Evolutionary conservation across 1,140 invertebrate genomes (phyloP), one percentile per base, ranked within the genome.

Genomic region (Drosophila quadrilineata): DNA sequence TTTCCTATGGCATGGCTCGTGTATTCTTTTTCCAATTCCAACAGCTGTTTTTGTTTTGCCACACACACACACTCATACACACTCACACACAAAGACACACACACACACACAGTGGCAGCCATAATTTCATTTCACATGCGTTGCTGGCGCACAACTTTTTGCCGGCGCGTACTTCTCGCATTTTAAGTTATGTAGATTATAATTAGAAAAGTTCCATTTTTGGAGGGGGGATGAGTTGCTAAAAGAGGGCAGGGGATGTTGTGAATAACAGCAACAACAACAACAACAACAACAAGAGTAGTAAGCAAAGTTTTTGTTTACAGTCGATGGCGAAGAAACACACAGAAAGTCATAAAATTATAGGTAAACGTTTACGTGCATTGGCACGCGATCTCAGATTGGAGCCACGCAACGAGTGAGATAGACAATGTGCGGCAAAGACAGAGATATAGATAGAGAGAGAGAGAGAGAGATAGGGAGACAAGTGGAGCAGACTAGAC

Each of bases 171-270:
- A 26, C 41, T 31, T 40, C 48, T 82, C 59, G 79, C 75, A 75
- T 85, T 84, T 85, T 84, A 84, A 84, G 79, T 84, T 84, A 84
- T 84, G 79, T 85, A 79, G 79, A 84, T 84, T 84, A 84, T 84
- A 84, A 84, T 84, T 84, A 84, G 79, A 84, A 84, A 84, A 84
- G 79, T 84, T 84, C 40, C 70, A 49, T 65, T 29, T 41, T 49
- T 8, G 10, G 40, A 10, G 19, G 4, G 45, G 33, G 26, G 40
- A 19, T 6, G 21, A 5, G 35, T 8, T 17, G 19, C n/a, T n/a
- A 24, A 24, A 6, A 8, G 6, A 6, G 14, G 14, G 9, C 0
- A 10, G 6, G 1, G 14, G n/a, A 10, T n/a, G n/a, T n/a, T n/a
- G n/a, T n/a, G n/a, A n/a, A n/a, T n/a, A n/a, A 10, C 28, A n/a